phyloP scores from a whole-genome alignment of 2,888 invertebrate genomes.

The Polyommatus icarus region DNA sequence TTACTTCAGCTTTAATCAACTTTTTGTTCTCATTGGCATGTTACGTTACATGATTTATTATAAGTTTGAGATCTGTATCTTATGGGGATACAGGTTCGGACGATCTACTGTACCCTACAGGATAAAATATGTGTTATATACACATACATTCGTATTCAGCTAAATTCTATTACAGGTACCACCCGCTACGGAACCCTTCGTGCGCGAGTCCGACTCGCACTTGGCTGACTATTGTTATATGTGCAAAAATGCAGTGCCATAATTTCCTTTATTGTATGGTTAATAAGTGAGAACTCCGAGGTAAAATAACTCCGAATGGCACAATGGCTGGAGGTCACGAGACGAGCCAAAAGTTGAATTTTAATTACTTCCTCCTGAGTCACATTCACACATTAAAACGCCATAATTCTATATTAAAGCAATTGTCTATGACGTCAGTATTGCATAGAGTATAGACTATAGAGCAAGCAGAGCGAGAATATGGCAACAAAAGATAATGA shows the following conservation, averaged over 20 bases:
- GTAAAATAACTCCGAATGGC: not conserved
- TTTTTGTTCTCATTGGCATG: constrained; percentile 15
- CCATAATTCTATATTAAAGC: constrained; percentile 8
- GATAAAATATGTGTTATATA: too few relatives aligned
- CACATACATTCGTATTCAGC: too few relatives aligned
- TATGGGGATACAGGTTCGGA: not conserved
- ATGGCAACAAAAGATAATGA: not conserved
- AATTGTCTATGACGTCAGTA: not conserved
- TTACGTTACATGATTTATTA: not conserved
- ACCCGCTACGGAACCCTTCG: too few relatives aligned
- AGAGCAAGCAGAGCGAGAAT: not conserved
- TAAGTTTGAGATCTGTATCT: not conserved
- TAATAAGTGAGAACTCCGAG: not conserved
- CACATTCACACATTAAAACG: constrained; percentile 12
- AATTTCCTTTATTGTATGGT: too few relatives aligned
- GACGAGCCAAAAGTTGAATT: constrained; percentile 19
- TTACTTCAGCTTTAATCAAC: constrained; percentile 24
- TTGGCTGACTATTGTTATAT: too few relatives aligned
- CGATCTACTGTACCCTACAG: not conserved
- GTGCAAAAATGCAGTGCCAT: too few relatives aligned
- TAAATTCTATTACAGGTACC: too few relatives aligned
- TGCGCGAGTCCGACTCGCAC: too few relatives aligned
- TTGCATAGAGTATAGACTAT: not conserved
- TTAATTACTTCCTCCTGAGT: constrained; percentile 28
- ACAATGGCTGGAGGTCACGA: constrained; percentile 21